Evolutionary conservation across 1,140 invertebrate genomes (phyloP), one percentile per base, ranked within the genome.

Genomic region (Heliconius hewitsoni): DNA sequence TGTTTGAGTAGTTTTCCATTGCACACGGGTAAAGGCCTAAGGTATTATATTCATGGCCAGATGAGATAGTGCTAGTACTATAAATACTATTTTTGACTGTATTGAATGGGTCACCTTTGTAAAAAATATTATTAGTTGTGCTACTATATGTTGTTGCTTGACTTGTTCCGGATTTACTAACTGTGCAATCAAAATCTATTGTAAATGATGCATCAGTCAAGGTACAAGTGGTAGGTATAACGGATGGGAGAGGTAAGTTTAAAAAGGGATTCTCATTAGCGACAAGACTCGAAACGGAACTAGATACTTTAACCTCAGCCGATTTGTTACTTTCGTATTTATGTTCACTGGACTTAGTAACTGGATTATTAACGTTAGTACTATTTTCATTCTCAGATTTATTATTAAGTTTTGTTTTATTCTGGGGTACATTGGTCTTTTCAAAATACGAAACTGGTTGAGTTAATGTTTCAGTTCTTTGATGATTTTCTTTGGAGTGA

Each of bases 11-110:
- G 83, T 93, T 94, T 73, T 94, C 93, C 85, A 94, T 91, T 34
- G 93, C 93, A 82, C 93, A 94, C 19, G 93, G 93, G 82, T 94
- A 94, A 19, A 93, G 84, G 1, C 91, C 90, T 8, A 94, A 84
- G 72, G 84, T 88, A 77, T 94, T 93, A 80, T 90, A 94, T 79
- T 94, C 93, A 79, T 94, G 93, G 46, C 88, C 86, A n/a, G 92
- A 89, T 16, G 93, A 89, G 74, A 94, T 92, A 81, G 84, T 92
- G 79, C 92, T 94, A 4, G 90, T 93, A 74, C 91, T 94, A 66
- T 93, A 93, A 84, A 93, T 93, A 66, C 87, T 89, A 82, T 82
- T 93, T 82, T 93, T 94, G 5, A 91, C 89, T 39, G 88, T 80
- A 66, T 82, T 89, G 79, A 94, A 92, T 70, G 92, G 87, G 80